Evolutionary conservation across 2,113 vertebrate genomes (phyloP).

Genomic region (Vombatus ursinus): DNA sequence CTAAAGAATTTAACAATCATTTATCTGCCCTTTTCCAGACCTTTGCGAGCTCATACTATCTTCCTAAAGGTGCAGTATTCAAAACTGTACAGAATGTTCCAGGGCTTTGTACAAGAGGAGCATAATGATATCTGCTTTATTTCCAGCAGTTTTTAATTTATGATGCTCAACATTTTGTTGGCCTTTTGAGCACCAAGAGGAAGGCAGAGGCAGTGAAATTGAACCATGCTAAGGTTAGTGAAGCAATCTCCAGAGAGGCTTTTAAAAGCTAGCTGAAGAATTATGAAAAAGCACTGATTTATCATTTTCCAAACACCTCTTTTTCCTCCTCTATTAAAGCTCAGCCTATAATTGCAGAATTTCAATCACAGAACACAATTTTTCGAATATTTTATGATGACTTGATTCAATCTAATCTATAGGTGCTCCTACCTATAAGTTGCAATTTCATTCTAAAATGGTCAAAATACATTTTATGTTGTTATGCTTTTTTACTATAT

Average conservation of each 20-base stretch:
- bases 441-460: conserved; percentile 25
- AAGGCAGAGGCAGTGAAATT: conserved; percentile 28
- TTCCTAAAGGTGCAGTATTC: neutral
- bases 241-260: conserved; percentile 28
- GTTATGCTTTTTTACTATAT: conserved; percentile 1
- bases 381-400: conserved; percentile 9
- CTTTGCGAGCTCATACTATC: neutral
- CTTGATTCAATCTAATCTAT: conserved; percentile 19
- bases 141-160: conserved; percentile 5
- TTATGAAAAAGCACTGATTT: neutral
- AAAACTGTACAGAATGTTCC: neutral
- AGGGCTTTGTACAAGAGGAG: neutral
- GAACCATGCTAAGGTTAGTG: neutral
- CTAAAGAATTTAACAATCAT: neutral
- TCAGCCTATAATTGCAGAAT: neutral
- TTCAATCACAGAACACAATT: conserved; percentile 17
- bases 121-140: conserved; percentile 41
- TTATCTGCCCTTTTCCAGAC: neutral
- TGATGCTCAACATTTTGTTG: conserved; percentile 11
- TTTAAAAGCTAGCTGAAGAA: conserved; percentile 21
- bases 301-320: conserved; percentile 29
- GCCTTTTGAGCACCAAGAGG: conserved; percentile 5
- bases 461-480: neutral
- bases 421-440: neutral
- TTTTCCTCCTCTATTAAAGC: conserved; percentile 8